Evolutionary conservation across 2,797 vertebrate genomes (phyloP), one percentile per base, ranked within the genome.

Genomic region (Microctenopoma lineatum): DNA sequence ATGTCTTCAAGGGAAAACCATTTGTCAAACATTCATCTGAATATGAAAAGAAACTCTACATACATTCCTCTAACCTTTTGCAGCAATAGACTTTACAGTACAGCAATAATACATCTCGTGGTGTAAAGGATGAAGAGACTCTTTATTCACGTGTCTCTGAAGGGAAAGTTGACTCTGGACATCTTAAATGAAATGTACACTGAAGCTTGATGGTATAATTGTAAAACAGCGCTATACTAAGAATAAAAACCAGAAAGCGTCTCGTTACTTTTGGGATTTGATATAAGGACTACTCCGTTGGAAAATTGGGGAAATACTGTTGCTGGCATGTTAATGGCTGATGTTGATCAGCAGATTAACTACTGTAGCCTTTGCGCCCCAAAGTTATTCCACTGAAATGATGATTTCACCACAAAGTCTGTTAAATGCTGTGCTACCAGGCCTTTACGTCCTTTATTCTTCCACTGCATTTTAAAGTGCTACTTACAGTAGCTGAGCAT

Each of bases 21-120:
- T 93, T 92, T 90, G 90, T 92, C 91, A 92, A 77, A 77, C 66
- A 55, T 83, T 84, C 76, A 87, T 86, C 83, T 86, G 71, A 86
- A 86, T 71, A 67, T 2, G 42, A 70, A 67, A 78, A 57, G 66
- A 77, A 84, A 80, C 59, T 80, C 59, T 68, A 66, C 74, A 58
- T 65, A 69, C 53, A 59, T 70, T 73, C 68, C 47, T 70, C 61
- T 53, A 77, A 81, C 67, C 71, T 76, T 79, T 70, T 7, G 16
- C 29, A 51, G n/a, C 4, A 25, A 52, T 27, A 50, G 38, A 76
- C 66, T 52, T 80, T 56, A 70, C 59, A 61, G 32, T 26, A 16
- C 4, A 5, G 16, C 25, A 42, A 58, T 73, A 73, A 50, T 66
- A 41, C 38, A 58, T 56, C 14, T 76, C 27, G 36, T 34, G 11